phyloP scores from a whole-genome alignment of 2,888 invertebrate genomes.

The Eubasilissa splendida region DNA sequence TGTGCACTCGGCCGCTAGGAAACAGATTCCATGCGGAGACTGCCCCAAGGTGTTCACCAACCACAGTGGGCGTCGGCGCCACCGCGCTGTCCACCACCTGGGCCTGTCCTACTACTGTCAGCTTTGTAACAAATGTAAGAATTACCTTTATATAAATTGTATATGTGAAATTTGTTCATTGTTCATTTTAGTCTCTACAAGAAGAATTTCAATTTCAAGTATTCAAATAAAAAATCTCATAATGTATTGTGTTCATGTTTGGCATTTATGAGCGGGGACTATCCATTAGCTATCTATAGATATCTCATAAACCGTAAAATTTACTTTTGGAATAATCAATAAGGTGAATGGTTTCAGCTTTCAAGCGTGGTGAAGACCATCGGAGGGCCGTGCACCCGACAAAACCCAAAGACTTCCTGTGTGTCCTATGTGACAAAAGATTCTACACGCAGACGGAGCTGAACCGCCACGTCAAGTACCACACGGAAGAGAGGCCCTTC shows the following conservation, averaged over 20 bases:
- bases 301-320: no score
- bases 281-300: no score
- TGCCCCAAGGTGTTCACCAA: constrained; percentile 61
- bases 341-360: not conserved
- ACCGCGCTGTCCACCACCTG: constrained; percentile 65
- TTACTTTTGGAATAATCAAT: no score
- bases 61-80: constrained; percentile 62
- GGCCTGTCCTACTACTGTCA: constrained; percentile 65
- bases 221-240: no score
- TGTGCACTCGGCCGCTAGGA: constrained; percentile 6
- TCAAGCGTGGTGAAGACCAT: constrained; percentile 16
- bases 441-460: constrained; percentile 27
- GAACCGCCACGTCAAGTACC: constrained; percentile 63
- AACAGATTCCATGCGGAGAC: constrained; percentile 35
- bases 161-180: not conserved
- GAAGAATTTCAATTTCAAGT: no score
- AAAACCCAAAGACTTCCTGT: not conserved
- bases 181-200: not conserved
- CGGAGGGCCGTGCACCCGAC: constrained; percentile 3
- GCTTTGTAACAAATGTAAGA: constrained; percentile 67
- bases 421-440: not conserved
- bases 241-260: no score
- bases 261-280: no score
- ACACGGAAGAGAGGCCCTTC: constrained; percentile 65
- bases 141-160: not conserved